These are phyloP conservation scores for Melieria omissa DNA, from an alignment of 2,888 invertebrate genomes.

Conservation along the genomic window DNA sequence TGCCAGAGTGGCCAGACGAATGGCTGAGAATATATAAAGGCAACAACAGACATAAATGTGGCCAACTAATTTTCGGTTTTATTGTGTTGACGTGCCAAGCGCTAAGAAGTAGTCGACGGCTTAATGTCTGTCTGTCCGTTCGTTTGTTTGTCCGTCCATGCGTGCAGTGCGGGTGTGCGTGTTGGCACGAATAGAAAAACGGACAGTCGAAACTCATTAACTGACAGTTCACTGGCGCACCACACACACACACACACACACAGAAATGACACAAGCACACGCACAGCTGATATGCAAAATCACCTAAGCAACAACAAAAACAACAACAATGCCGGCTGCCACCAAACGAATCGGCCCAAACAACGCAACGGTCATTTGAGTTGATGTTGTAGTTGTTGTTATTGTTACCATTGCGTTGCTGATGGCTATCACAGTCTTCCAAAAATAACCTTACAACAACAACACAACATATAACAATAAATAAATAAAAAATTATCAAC, in stretches of 20 bases:
- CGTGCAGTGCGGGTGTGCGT: not conserved
- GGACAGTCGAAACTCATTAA: slow-evolving; percentile 21
- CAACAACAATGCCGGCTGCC: not conserved
- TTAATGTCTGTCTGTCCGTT: slow-evolving; percentile 1
- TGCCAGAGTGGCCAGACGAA: too few relatives aligned
- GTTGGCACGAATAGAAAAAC: not conserved
- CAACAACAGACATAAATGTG: too few relatives aligned
- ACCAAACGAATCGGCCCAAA: slow-evolving; percentile 12
- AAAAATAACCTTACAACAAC: too few relatives aligned
- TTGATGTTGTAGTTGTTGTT: not conserved
- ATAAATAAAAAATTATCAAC: too few relatives aligned
- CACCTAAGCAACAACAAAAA: slow-evolving; percentile 2
- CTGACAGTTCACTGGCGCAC: slow-evolving; percentile 7
- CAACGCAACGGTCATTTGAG: not conserved
- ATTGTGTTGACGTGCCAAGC: slow-evolving; percentile 6
- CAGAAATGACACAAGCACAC: too few relatives aligned
- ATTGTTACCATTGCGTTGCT: not conserved
- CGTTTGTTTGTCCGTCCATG: slow-evolving; percentile 15
- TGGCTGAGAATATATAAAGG: too few relatives aligned
- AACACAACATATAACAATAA: too few relatives aligned
- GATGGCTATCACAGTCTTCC: too few relatives aligned
- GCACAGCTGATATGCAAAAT: slow-evolving; percentile 9
- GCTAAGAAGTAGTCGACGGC: not conserved
- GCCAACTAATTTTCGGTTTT: slow-evolving; percentile 9
- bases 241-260: too few relatives aligned